These are phyloP conservation scores for Chloebia gouldiae DNA, from an alignment of 2,113 vertebrate genomes.

Conservation along the genomic window DNA sequence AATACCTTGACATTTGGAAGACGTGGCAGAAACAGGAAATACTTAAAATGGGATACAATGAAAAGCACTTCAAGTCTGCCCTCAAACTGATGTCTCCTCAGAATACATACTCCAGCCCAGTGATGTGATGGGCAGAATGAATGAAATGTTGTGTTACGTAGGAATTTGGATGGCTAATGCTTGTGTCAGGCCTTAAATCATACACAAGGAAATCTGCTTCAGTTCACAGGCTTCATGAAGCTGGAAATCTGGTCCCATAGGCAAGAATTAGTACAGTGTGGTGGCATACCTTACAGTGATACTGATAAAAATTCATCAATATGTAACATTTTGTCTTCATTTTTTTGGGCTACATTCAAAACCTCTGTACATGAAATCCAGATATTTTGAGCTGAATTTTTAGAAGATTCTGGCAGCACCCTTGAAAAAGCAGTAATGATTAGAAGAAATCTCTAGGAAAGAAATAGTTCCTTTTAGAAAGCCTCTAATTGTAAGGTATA, in stretches of 20 bases:
- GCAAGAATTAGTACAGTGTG: neutral
- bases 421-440: neutral
- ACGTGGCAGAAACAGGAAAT: neutral
- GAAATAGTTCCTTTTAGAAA: neutral
- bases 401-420: neutral
- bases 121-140: neutral
- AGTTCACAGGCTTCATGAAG: neutral
- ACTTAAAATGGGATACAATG: neutral
- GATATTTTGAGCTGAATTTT: neutral
- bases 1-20: neutral
- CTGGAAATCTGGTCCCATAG: neutral
- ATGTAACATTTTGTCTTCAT: neutral
- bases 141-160: neutral
- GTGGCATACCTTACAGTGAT: neutral
- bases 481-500: neutral
- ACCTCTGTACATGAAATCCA: neutral
- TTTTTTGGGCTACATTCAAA: neutral
- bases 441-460: neutral
- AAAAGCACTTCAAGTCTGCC: neutral
- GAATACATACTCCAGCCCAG: neutral
- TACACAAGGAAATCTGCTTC: neutral
- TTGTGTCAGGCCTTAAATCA: neutral
- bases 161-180: neutral
- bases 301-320: neutral
- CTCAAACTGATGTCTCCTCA: neutral